Evolutionary conservation across 2,797 vertebrate genomes (phyloP).

Genomic region (Pempheris klunzingeri): DNA sequence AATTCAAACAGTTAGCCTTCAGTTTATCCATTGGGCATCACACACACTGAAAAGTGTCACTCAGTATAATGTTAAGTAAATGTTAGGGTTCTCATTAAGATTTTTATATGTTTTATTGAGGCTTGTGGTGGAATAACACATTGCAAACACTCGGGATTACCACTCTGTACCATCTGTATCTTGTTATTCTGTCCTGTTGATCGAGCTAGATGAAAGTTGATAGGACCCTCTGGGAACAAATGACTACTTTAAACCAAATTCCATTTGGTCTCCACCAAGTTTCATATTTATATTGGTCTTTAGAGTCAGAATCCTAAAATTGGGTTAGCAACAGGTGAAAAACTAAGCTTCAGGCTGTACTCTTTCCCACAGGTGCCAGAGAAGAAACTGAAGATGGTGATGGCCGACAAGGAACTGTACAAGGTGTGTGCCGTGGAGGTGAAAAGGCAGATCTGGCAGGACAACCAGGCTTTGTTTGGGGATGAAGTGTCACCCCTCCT

Average conservation of each 20-base stretch:
- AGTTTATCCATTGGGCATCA: too few relatives aligned
- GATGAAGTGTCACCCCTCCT: conserved; percentile 96
- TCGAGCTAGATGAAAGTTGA: neutral
- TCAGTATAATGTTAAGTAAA: too few relatives aligned
- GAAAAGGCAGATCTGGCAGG: conserved; percentile 99
- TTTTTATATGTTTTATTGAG: too few relatives aligned
- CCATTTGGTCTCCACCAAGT: neutral
- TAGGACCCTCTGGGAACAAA: neutral
- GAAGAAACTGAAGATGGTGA: conserved; percentile 97
- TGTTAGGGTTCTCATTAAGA: too few relatives aligned
- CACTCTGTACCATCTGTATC: neutral
- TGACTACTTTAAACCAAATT: too few relatives aligned
- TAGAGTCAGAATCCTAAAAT: neutral
- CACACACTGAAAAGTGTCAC: too few relatives aligned
- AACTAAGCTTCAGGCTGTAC: neutral
- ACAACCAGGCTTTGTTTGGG: conserved; percentile 98
- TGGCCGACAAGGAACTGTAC: conserved; percentile 97
- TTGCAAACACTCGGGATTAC: neutral
- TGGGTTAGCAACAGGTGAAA: neutral
- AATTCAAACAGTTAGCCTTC: too few relatives aligned
- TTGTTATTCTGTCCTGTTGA: neutral
- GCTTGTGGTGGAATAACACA: neutral
- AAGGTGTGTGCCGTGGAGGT: conserved; percentile 97
- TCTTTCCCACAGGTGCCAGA: conserved; percentile 91
- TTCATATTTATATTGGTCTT: too few relatives aligned